Evolutionary conservation across 2,888 invertebrate species (phyloP).

Genomic region (Psococerastis gibbosa): DNA sequence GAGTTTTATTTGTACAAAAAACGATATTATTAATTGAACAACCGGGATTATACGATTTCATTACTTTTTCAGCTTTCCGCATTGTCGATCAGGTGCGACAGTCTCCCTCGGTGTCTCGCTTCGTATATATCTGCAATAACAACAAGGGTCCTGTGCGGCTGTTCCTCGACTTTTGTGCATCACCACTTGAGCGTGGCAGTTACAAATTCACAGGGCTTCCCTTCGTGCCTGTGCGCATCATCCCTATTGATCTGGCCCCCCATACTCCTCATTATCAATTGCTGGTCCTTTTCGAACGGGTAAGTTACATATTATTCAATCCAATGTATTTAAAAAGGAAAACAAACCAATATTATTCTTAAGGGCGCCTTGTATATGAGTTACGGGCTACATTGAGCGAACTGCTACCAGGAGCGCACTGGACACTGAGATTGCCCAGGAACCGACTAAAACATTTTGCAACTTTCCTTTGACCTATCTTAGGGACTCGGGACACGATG

Average conservation of each 20-base stretch:
- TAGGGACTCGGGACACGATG: too few species aligned
- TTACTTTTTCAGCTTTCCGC: slow-evolving; percentile 21
- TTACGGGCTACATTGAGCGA: too few species aligned
- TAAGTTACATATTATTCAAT: too few species aligned
- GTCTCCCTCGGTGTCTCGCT: slow-evolving; percentile 26
- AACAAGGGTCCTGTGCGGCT: slow-evolving; percentile 29
- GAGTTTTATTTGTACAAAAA: neutral
- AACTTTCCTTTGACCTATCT: too few species aligned
- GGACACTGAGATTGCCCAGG: too few species aligned
- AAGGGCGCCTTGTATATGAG: too few species aligned
- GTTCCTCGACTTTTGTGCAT: slow-evolving; percentile 29
- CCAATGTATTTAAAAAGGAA: too few species aligned
- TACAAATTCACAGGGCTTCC: slow-evolving; percentile 20
- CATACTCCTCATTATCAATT: slow-evolving; percentile 39
- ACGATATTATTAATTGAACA: slow-evolving; percentile 2
- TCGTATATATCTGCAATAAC: slow-evolving; percentile 40
- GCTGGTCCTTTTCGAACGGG: slow-evolving; percentile 29
- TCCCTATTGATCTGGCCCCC: slow-evolving; percentile 41
- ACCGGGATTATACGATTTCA: neutral
- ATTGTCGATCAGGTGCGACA: slow-evolving; percentile 27
- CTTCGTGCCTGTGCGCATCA: slow-evolving; percentile 30
- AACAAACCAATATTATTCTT: too few species aligned
- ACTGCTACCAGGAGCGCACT: too few species aligned
- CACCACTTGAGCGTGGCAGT: slow-evolving; percentile 21
- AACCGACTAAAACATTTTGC: too few species aligned